These are phyloP conservation scores for Dryoscopus gambensis DNA, from an alignment of 2,113 vertebrate species.

Conservation along the genomic window DNA sequence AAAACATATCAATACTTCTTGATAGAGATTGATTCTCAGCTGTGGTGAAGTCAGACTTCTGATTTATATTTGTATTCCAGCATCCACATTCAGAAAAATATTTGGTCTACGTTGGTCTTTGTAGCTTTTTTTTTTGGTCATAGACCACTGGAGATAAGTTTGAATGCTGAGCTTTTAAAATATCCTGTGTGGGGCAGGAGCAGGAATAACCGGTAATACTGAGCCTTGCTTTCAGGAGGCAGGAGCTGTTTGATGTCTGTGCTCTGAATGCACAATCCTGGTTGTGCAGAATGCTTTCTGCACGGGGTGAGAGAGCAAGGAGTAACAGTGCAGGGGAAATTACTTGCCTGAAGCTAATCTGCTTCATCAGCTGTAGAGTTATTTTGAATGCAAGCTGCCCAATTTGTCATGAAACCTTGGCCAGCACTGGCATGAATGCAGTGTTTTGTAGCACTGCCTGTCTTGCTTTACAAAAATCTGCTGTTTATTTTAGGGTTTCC, in stretches of 20 bases:
- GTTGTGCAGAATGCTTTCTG: background rate
- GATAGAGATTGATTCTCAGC: background rate
- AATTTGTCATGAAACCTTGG: slow-evolving; percentile 51
- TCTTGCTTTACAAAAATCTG: slow-evolving; percentile 46
- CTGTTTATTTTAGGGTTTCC: slow-evolving; percentile 35
- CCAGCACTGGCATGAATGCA: slow-evolving; percentile 35
- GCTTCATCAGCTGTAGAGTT: slow-evolving; percentile 5
- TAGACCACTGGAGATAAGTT: background rate
- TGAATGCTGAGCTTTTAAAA: background rate
- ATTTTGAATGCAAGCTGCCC: slow-evolving; percentile 38
- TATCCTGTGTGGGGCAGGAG: background rate
- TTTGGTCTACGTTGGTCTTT: background rate
- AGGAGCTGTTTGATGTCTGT: background rate
- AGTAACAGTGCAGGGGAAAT: background rate
- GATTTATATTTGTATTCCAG: background rate
- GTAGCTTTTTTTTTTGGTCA: background rate
- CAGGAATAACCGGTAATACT: background rate
- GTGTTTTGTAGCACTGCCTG: slow-evolving; percentile 41
- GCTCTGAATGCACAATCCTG: background rate
- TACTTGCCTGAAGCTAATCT: slow-evolving; percentile 36
- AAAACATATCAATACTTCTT: background rate
- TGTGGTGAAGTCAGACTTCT: background rate
- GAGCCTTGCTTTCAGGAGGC: background rate
- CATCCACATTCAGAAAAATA: background rate
- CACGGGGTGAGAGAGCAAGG: background rate